Evolutionary conservation across 2,797 vertebrate species (phyloP).

Genomic region (Muraenolepis orangiensis): DNA sequence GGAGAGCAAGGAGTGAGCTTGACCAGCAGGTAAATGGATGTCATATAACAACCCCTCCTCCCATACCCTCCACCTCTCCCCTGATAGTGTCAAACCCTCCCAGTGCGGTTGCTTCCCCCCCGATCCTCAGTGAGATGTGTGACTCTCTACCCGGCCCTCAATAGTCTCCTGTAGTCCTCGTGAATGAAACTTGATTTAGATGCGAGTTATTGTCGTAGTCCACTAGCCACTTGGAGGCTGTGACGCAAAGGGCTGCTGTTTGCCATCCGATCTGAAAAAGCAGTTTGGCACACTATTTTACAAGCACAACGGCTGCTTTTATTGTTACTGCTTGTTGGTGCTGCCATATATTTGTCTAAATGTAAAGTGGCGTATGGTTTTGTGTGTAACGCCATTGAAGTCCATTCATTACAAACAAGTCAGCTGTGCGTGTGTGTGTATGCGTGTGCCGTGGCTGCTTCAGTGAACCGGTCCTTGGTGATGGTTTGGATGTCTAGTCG

Average conservation of each 20-base stretch:
- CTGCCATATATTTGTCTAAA: neutral
- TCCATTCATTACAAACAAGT: neutral
- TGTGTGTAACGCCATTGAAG: neutral
- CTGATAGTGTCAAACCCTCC: neutral
- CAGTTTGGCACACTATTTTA: neutral
- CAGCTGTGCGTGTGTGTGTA: neutral
- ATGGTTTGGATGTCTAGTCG: neutral
- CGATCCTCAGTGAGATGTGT: neutral
- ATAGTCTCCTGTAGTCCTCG: neutral
- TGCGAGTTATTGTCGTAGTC: neutral
- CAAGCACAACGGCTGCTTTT: neutral
- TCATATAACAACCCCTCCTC: neutral
- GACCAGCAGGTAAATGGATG: constrained; percentile 49
- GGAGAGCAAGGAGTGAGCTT: constrained; percentile 27
- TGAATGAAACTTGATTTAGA: neutral
- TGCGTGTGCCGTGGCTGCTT: neutral
- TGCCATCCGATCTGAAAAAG: neutral
- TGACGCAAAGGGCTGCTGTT: neutral
- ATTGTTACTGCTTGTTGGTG: neutral
- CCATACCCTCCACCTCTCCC: neutral
- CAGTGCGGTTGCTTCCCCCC: neutral
- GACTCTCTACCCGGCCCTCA: neutral
- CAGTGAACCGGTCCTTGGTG: neutral
- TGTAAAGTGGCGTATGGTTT: neutral
- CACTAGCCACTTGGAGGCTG: neutral